These are phyloP conservation scores for Micrasema minimum DNA, from an alignment of 1,140 invertebrate species.

Conservation along the genomic window DNA sequence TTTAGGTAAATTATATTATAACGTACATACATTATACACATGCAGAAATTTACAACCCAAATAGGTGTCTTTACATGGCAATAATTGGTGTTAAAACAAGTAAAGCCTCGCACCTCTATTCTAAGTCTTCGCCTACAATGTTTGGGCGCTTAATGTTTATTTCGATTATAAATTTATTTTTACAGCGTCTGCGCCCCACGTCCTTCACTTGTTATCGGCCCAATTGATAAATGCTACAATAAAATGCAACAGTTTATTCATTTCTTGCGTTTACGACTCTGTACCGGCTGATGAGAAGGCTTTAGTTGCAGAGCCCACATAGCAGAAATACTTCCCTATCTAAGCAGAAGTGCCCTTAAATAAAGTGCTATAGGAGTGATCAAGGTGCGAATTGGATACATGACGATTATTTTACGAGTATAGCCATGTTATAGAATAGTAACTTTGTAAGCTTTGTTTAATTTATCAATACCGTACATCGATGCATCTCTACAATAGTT, in stretches of 20 bases:
- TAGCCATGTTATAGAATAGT: no score
- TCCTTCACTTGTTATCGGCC: conserved; percentile 34
- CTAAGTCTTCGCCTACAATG: background rate
- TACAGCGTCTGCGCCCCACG: conserved; percentile 18
- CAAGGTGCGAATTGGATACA: no score
- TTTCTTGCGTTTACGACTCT: conserved; percentile 30
- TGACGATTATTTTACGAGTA: no score
- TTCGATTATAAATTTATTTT: conserved; percentile 26
- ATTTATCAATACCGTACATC: no score
- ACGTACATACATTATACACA: no score
- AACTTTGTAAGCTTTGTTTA: no score
- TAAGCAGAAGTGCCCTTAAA: no score
- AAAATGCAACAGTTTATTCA: conserved; percentile 41
- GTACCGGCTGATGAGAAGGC: background rate
- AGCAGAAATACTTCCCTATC: conserved; percentile 1
- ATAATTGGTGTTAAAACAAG: background rate
- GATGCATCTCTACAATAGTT: no score
- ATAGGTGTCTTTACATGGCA: no score
- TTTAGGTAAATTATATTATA: no score
- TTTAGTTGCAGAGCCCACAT: background rate
- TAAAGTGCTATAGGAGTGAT: no score
- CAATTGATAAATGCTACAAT: conserved; percentile 39
- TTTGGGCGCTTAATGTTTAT: conserved; percentile 27
- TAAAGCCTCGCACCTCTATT: background rate
- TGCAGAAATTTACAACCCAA: no score